Evolutionary conservation across 2,888 invertebrate species (phyloP).

Genomic region (Osedax fenrisi): DNA sequence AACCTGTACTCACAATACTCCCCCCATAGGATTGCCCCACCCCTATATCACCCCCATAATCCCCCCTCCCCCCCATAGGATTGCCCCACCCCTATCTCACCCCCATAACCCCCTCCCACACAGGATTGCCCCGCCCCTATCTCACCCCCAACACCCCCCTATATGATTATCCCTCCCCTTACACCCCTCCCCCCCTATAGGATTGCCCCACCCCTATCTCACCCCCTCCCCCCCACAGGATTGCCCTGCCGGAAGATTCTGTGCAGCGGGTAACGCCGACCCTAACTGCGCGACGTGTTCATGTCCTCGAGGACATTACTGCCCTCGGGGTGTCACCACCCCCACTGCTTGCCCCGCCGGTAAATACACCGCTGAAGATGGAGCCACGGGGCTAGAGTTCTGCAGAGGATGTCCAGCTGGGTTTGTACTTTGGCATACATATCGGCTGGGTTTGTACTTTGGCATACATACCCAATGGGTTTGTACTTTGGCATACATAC

Average conservation of each 20-base stretch:
- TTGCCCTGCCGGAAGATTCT: slow-evolving; percentile 45
- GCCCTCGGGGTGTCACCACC: slow-evolving; percentile 37
- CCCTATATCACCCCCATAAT: no score
- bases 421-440: no score
- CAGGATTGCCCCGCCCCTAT: slow-evolving; percentile 40
- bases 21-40: no score
- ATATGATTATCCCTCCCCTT: no score
- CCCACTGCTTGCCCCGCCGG: slow-evolving; percentile 43
- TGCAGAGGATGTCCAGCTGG: slow-evolving; percentile 40
- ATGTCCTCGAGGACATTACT: slow-evolving; percentile 46
- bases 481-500: no score
- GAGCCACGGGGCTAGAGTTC: slow-evolving; percentile 38
- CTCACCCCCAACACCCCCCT: no score
- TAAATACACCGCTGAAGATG: slow-evolving; percentile 44
- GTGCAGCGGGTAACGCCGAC: slow-evolving; percentile 42
- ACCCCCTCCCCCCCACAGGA: neutral
- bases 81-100: no score
- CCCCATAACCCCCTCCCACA: neutral
- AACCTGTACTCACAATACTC: no score
- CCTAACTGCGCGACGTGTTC: slow-evolving; percentile 40
- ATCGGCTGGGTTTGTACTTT: no score
- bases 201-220: neutral
- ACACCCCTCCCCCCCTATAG: no score
- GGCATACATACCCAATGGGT: no score
- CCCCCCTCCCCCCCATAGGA: no score